phyloP scores from a whole-genome alignment of 2,888 invertebrate species.

The Ochropacha duplaris region DNA sequence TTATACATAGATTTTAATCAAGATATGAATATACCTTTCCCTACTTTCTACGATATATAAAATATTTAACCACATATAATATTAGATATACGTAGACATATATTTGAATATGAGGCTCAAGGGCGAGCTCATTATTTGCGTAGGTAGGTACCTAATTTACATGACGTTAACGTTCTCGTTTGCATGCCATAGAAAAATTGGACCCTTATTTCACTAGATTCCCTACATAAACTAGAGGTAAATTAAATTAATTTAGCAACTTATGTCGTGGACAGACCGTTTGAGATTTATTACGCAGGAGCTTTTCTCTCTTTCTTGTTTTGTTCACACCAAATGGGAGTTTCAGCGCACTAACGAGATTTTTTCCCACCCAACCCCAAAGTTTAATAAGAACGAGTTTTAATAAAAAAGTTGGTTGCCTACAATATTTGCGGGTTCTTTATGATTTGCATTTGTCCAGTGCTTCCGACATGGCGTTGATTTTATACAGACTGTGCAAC shows the following conservation, averaged over 20 bases:
- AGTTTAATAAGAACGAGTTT: neutral
- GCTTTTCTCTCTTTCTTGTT: neutral
- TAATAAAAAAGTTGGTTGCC: neutral
- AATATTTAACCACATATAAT: too few relatives aligned
- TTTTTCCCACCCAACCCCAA: neutral
- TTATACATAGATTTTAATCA: neutral
- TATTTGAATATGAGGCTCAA: neutral
- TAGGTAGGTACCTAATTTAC: too few relatives aligned
- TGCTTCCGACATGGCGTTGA: neutral
- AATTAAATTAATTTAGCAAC: conserved; percentile 9
- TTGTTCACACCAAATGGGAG: neutral
- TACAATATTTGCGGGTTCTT: neutral
- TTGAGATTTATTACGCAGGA: neutral
- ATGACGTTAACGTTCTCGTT: neutral
- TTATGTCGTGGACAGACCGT: neutral
- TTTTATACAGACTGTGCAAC: neutral
- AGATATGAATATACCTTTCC: neutral
- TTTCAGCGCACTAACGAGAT: neutral
- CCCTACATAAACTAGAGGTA: neutral
- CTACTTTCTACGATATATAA: too few relatives aligned
- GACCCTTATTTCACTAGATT: neutral
- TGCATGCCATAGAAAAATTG: neutral
- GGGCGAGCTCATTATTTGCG: too few relatives aligned
- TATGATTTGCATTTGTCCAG: neutral
- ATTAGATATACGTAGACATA: too few relatives aligned